Conservation (phyloP, 2,113 vertebrate species). For the Pitta sordida region DNA sequence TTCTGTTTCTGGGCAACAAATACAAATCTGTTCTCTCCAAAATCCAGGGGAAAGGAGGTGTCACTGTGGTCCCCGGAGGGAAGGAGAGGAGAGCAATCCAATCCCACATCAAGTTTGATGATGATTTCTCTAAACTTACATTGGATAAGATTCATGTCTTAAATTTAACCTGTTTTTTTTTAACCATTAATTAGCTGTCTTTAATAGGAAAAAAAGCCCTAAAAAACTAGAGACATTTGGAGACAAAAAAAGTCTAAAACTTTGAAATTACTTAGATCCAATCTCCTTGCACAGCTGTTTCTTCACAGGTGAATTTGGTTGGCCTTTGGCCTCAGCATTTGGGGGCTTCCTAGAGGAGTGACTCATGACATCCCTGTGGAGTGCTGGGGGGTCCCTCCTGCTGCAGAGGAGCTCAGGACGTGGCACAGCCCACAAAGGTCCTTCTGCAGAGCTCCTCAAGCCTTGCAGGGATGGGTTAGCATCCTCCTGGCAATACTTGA, state of each 20-base stretch:
- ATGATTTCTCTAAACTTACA: neutral
- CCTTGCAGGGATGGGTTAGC: neutral
- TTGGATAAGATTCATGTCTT: neutral
- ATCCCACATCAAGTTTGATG: neutral
- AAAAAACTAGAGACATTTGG: too few relatives aligned
- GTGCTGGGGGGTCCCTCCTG: neutral
- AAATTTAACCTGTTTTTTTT: neutral
- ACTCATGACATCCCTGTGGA: rapidly evolving
- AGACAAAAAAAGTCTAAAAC: neutral
- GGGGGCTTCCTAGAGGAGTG: neutral
- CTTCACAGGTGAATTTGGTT: neutral
- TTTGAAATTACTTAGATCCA: neutral
- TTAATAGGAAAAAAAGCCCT: too few relatives aligned
- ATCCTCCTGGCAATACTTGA: neutral
- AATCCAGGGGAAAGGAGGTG: neutral
- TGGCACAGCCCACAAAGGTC: neutral
- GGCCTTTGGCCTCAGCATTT: neutral
- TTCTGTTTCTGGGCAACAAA: neutral
- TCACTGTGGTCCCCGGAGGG: neutral
- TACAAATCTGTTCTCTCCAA: neutral
- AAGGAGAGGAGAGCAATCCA: neutral
- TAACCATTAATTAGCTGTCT: neutral
- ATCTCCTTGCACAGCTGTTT: neutral
- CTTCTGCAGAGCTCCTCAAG: neutral
- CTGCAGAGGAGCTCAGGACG: neutral